These are phyloP conservation scores for Mormoops blainvillei DNA, from an alignment of 2,113 vertebrate genomes.

Conservation along the genomic window DNA sequence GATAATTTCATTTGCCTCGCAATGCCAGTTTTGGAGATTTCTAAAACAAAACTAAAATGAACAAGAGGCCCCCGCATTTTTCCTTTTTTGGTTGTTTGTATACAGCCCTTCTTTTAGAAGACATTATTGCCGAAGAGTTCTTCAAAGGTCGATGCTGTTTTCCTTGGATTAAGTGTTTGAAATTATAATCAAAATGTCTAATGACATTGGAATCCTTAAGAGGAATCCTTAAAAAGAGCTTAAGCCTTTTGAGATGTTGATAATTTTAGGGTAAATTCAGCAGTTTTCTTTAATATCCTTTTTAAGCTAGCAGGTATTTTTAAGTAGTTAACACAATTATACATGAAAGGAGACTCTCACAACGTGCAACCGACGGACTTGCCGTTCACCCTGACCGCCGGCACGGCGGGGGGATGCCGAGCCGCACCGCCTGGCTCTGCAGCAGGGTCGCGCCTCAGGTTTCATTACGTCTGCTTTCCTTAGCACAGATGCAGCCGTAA, in stretches of 20 bases:
- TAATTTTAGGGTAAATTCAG: neutral
- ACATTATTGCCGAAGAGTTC: neutral
- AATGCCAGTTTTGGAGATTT: neutral
- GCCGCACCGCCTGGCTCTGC: neutral
- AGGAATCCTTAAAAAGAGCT: too few relatives aligned
- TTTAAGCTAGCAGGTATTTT: conserved; percentile 12
- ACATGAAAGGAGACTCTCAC: neutral
- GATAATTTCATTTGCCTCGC: neutral
- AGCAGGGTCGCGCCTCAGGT: conserved; percentile 79
- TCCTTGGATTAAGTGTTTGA: neutral
- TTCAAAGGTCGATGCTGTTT: neutral
- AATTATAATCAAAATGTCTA: neutral
- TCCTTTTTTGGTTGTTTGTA: neutral
- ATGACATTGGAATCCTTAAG: neutral
- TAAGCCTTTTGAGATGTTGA: neutral
- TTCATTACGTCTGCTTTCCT: conserved; percentile 85
- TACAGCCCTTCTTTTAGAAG: conserved; percentile 1
- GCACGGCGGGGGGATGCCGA: neutral
- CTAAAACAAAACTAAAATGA: conserved; percentile 13
- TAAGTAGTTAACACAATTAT: neutral
- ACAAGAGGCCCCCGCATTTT: neutral
- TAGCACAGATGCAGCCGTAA: conserved; percentile 90
- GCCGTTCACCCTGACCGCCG: neutral
- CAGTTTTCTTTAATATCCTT: neutral
- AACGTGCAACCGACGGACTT: neutral